These are phyloP conservation scores for Eulithis testata DNA, from an alignment of 2,888 invertebrate species.

Conservation along the genomic window DNA sequence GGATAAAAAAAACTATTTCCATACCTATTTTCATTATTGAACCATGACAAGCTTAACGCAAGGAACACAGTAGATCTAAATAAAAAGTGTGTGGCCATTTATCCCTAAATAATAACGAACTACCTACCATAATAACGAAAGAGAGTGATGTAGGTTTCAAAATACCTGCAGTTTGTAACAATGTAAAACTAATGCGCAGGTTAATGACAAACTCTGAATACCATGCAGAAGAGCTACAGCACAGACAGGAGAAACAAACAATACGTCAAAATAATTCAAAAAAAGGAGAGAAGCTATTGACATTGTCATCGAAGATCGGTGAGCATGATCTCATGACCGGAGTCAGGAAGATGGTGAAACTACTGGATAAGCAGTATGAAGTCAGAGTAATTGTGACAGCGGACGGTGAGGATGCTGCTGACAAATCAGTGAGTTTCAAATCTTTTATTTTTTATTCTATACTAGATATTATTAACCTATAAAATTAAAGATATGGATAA, in stretches of 20 bases:
- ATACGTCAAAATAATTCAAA: conserved; percentile 65
- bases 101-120: too few relatives aligned
- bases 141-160: too few relatives aligned
- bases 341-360: conserved; percentile 87
- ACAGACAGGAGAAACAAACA: conserved; percentile 77
- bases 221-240: conserved; percentile 85
- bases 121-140: too few relatives aligned
- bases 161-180: neutral
- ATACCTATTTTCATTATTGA: too few relatives aligned
- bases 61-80: too few relatives aligned
- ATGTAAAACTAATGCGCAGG: conserved; percentile 53
- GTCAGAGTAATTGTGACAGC: conserved; percentile 85
- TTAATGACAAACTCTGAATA: conserved; percentile 88
- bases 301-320: conserved; percentile 85
- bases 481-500: too few relatives aligned
- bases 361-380: conserved; percentile 87
- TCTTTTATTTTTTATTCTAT: too few relatives aligned
- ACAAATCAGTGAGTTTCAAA: conserved; percentile 55
- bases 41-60: too few relatives aligned
- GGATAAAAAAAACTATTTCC: too few relatives aligned
- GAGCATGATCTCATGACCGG: conserved; percentile 87
- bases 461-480: too few relatives aligned
- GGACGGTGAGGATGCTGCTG: conserved; percentile 66
- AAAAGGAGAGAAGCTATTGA: conserved; percentile 87
- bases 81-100: too few relatives aligned